Evolutionary conservation across 2,797 vertebrate species (phyloP), one percentile per base, ranked within the genome.

Genomic region (Cossypha dichroa): DNA sequence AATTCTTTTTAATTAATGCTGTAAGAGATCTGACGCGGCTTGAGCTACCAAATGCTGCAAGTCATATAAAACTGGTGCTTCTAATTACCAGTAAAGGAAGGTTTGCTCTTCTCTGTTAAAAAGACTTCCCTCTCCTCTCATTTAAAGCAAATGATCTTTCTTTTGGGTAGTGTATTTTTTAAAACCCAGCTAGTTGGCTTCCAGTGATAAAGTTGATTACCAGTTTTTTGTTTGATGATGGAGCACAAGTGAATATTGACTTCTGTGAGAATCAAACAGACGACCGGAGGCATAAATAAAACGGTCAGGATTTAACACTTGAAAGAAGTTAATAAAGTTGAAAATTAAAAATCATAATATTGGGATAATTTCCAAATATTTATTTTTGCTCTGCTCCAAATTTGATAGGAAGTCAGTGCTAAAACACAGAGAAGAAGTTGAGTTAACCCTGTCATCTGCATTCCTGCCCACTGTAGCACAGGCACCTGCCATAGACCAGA

Each of bases 1-100:
- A 98, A 97, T 98, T 98, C 96, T 97, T 97, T 97, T 98, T 98
- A 98, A 98, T 98, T 98, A 98, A 97, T 97, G 97, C 96, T 93
- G 93, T 96, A 95, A 98, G 97, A 97, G 97, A 98, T 97, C 97
- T 96, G 97, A 97, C 92, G 97, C 95, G 85, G 98, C 97, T 97
- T 73, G 97, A 94, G 93, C 95, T 96, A 98, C 97, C 97, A 96
- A 98, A 86, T 79, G 98, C 98, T 98, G 97, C 88, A 66, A 98
- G 98, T 98, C 98, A 98, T 97, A 0, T 73, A 58, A 93, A 95
- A 86, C 88, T 94, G 88, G 94, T 96, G 97, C 96, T 95, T 96
- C 96, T 98, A 98, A 98, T 98, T 98, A 98, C 92, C 79, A 86
- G 96, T 33, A 97, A 96, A 95, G 73, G 86, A 92, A 70, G 88